Evolutionary conservation across 2,797 vertebrate species (phyloP).

Genomic region (Arctocebus calabarensis): DNA sequence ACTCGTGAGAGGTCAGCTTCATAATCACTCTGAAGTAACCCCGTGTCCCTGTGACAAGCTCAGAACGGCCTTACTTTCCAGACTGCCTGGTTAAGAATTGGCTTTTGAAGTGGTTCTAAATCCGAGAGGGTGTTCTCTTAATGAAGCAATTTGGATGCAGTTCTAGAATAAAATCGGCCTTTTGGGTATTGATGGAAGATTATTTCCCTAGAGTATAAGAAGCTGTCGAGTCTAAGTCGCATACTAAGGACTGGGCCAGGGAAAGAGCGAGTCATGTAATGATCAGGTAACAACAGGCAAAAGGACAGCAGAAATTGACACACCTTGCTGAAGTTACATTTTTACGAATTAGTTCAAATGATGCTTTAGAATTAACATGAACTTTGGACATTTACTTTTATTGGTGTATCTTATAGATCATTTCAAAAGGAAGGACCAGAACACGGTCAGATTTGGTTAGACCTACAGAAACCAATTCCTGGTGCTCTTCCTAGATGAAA

Average conservation of each 20-base stretch:
- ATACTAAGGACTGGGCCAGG: not conserved
- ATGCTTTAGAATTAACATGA: not conserved
- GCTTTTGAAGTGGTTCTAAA: not conserved
- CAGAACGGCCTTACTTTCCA: not conserved
- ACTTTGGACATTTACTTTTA: not conserved
- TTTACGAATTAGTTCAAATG: not conserved
- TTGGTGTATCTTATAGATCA: not conserved
- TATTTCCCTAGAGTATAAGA: slow-evolving; percentile 25
- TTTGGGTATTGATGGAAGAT: not conserved
- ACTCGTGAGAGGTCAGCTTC: not conserved
- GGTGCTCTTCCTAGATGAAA: not conserved
- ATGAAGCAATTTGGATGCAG: not conserved
- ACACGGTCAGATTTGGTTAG: not conserved
- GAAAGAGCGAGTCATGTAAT: not conserved
- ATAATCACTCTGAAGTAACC: not conserved
- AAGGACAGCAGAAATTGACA: not conserved
- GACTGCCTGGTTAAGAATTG: not conserved
- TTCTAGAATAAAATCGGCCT: not conserved
- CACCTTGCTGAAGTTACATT: not conserved
- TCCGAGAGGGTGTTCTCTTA: not conserved
- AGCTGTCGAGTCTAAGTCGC: not conserved
- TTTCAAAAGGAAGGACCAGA: not conserved
- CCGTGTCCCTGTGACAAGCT: not conserved
- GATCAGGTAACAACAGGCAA: not conserved
- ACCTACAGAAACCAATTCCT: not conserved